A percentile compares a stretch with the other conserved stretches of the same genome.
Evolutionary conservation across 2,797 vertebrate species (phyloP).

Genomic region (Buphagus erythrorhynchus): DNA sequence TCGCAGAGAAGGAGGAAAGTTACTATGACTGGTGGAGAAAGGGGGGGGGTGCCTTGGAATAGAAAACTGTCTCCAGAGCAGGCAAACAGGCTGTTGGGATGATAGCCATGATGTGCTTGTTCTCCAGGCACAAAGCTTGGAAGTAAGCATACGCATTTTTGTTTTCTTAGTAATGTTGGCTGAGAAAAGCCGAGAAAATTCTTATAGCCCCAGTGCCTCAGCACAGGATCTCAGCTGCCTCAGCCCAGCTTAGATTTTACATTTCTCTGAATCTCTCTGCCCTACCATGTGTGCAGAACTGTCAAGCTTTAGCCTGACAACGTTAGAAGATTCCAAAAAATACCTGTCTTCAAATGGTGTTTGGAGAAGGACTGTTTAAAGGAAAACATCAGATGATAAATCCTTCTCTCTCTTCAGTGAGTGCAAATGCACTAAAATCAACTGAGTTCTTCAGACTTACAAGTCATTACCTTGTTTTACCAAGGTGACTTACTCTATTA

Average conservation of each 20-base stretch:
- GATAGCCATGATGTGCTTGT: slow-evolving; percentile 22
- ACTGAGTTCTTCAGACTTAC: background rate
- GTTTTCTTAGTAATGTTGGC: slow-evolving; percentile 32
- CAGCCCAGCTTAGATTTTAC: background rate
- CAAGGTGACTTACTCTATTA: background rate
- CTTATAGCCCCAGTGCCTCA: background rate
- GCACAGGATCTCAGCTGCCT: background rate
- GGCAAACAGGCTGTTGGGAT: slow-evolving; percentile 36
- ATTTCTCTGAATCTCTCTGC: background rate
- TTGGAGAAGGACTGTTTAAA: background rate
- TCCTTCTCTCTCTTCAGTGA: background rate
- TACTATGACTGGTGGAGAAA: background rate
- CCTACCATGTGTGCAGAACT: background rate
- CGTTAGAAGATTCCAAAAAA: background rate
- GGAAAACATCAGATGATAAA: background rate
- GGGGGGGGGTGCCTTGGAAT: slow-evolving; percentile 26
- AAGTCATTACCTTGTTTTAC: background rate
- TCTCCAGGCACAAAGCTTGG: slow-evolving; percentile 12
- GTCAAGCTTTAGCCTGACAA: background rate
- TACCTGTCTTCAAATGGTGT: background rate
- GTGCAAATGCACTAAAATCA: background rate
- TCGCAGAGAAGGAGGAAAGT: slow-evolving; percentile 35
- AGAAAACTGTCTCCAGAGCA: slow-evolving; percentile 47
- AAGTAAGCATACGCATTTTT: slow-evolving; percentile 7
- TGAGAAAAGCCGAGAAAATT: background rate